Evolutionary conservation across 2,113 vertebrate genomes (phyloP), one percentile per base, ranked within the genome.

Genomic region (Triplophysa siluroides): DNA sequence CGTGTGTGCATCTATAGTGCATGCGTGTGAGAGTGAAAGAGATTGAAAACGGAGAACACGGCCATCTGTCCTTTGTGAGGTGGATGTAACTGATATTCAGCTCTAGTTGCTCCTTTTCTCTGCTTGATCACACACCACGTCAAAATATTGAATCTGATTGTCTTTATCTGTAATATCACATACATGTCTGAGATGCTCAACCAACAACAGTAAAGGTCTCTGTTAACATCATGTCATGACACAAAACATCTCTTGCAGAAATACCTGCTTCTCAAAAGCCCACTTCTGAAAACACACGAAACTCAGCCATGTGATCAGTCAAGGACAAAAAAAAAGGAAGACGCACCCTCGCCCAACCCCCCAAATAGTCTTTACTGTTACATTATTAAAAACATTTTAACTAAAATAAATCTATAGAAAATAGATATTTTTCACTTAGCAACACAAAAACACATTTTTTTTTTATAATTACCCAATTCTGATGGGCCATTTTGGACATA

Each of bases 1-100:
- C 6, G 33, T 7, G 33, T 58, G 67, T 58, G 63, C 5, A 6
- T 38, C 33, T 38, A 38, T 38, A 38, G 6, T 7, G 33, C 43
- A 50, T 60, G 77, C 21, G 43, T 63, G 58, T 63, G 41, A 50
- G 41, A 50, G 47, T 2, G 26, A 2, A n/a, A n/a, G 65, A 45
- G 52, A 62, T 29, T 38, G 43, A 52, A 47, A 23, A 52, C 2
- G 24, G 60, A 10, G 61, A 8, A 19, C 75, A 78, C 80, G 77
- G 76, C 83, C 83, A 84, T 84, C 83, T 84, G 83, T 84, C 83
- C 63, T 78, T 64, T 69, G 69, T 56, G 79, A 81, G 74, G 78
- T 83, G 78, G 56, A 85, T 62, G 26, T 68, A 72, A 29, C 78
- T 74, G 68, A 84, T 78, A 74, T 69, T 83, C 52, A 65, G 18